Conservation (phyloP, 2,888 invertebrate genomes). For the Drosophila multiciliata region DNA sequence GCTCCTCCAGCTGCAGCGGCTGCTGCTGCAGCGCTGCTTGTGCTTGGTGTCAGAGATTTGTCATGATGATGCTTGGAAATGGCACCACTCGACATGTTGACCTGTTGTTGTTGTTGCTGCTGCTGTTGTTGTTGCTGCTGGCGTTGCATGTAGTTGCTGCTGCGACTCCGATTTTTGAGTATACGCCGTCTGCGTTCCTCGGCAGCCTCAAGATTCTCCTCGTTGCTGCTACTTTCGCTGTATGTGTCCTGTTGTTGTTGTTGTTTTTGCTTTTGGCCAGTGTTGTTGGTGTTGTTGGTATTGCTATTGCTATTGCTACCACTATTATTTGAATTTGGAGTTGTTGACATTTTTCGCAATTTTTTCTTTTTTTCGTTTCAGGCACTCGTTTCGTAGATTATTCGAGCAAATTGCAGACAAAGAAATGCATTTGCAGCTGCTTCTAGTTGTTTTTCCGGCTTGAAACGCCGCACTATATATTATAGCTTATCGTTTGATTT, state of each 20-base stretch:
- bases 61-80: slow-evolving; percentile 76
- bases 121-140: slow-evolving; percentile 63
- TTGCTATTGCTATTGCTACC: slow-evolving; percentile 77
- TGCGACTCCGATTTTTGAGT: slow-evolving; percentile 88
- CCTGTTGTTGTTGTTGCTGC: slow-evolving; percentile 50
- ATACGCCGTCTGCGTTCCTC: slow-evolving; percentile 89
- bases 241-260: slow-evolving; percentile 75
- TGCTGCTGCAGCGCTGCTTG: slow-evolving; percentile 52
- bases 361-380: slow-evolving; percentile 33
- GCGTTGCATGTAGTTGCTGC: slow-evolving; percentile 77
- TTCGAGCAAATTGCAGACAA: slow-evolving; percentile 59
- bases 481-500: slow-evolving; percentile 40
- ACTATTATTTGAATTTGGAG: slow-evolving; percentile 82
- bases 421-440: slow-evolving; percentile 57
- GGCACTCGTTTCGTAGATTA: slow-evolving; percentile 43
- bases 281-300: slow-evolving; percentile 50
- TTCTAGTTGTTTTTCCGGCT: slow-evolving; percentile 7
- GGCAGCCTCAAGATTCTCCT: slow-evolving; percentile 90
- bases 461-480: slow-evolving; percentile 8
- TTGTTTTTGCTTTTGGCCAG: slow-evolving; percentile 81
- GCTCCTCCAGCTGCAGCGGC: slow-evolving; percentile 21
- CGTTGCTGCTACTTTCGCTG: slow-evolving; percentile 93
- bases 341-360: slow-evolving; percentile 80
- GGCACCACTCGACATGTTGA: slow-evolving; percentile 65
- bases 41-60: slow-evolving; percentile 56